Conservation (phyloP, 2,113 vertebrate genomes). For the Sula dactylatra region DNA sequence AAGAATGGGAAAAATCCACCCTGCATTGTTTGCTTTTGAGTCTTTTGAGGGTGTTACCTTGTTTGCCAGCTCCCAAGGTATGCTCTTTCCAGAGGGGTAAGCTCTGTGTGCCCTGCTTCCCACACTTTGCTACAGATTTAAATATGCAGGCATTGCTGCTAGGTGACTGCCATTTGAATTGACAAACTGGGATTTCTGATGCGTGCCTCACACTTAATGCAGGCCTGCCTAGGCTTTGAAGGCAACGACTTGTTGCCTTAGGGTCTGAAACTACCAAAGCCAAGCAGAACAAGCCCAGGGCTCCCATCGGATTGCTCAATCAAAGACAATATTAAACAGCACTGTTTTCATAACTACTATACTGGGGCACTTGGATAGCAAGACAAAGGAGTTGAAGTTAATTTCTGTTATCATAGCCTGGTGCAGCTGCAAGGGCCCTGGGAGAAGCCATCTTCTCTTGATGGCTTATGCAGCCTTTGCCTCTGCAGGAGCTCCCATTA, state of each 20-base stretch:
- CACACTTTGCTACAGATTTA: slow-evolving; percentile 18
- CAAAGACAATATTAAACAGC: slow-evolving; percentile 75
- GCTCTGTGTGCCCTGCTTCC: background rate
- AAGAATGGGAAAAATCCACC: background rate
- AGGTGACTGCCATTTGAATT: slow-evolving; percentile 65
- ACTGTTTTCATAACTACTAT: slow-evolving; percentile 71
- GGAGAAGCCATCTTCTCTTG: slow-evolving; percentile 60
- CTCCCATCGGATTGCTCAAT: slow-evolving; percentile 70
- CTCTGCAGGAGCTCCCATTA: slow-evolving; percentile 33
- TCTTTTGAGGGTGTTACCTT: background rate
- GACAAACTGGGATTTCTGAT: slow-evolving; percentile 71
- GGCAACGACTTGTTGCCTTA: slow-evolving; percentile 71
- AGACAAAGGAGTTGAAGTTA: slow-evolving; percentile 62
- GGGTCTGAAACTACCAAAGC: slow-evolving; percentile 74
- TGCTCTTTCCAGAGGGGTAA: background rate
- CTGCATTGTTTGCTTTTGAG: background rate
- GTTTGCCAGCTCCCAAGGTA: background rate
- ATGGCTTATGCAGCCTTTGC: slow-evolving; percentile 21
- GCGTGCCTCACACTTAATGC: background rate
- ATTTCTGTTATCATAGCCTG: slow-evolving; percentile 67
- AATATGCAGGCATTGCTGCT: slow-evolving; percentile 30
- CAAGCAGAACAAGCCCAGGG: slow-evolving; percentile 53
- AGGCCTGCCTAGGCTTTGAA: slow-evolving; percentile 66
- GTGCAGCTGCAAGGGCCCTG: slow-evolving; percentile 44
- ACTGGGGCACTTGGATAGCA: slow-evolving; percentile 54